Base-by-base conservation (phyloP, 2,888 invertebrate species). In the Fabriciana adippe region DNA sequence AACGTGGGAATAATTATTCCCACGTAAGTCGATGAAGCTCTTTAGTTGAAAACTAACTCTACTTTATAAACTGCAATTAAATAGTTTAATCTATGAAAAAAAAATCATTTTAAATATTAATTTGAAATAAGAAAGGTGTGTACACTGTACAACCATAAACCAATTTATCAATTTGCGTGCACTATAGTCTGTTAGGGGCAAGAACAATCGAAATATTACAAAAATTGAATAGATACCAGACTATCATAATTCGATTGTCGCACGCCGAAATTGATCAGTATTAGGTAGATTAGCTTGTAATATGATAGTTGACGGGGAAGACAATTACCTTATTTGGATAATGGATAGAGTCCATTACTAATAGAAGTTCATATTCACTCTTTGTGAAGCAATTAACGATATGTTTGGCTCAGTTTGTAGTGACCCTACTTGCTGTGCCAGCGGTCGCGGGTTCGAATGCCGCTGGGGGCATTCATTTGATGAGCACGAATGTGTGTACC, bases 221-320 rank as follows among this genome's bases (percentile, higher is more conserved):
- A 91, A 92, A 92, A 90, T 87, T 79, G 84, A 74, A 78, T 75
- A 77, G 79, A 81, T 81, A 86, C 87, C 91, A 90, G 90, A 88
- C 87, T 89, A 84, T 83, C 82, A 80, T 89, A 91, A 92, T 90
- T 90, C 88, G 84, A 92, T 92, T 88, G 87, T 87, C 86, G 83
- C 87, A 82, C 81, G 87, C 88, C 90, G 81, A 86, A 85, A 83
- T 76, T 83, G 84, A 92, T 92, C 87, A 89, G 83, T 83, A 89
- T 88, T 88, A 88, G 86, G 79, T 82, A 86, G 88, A 91, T 91
- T 87, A 88, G 87, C 87, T 84, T 84, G 91, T 90, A 88, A 92
- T 89, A 85, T 88, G 92, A 92, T 92, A 91, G 90, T 89, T 85
- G 84, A 78, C 81, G 88, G 90, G 89, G 85, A 78, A 81, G 82